phyloP scores from a whole-genome alignment of 2,888 invertebrate genomes.

The Troglohyphantes excavatus region DNA sequence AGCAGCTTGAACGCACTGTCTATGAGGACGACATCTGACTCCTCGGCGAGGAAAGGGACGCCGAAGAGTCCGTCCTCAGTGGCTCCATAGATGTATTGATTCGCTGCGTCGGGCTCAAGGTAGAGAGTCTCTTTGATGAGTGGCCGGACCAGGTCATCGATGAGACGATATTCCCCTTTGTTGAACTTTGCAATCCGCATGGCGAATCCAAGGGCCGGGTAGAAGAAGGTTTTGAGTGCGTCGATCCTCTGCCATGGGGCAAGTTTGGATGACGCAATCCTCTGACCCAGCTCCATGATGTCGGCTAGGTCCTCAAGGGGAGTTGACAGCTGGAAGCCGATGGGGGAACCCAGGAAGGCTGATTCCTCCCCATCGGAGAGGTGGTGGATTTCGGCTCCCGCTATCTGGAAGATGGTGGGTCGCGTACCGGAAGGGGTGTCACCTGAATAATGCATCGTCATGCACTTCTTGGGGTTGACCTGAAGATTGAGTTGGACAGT shows the following conservation, averaged over 20 bases:
- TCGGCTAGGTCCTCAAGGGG: neutral
- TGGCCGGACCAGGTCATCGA: neutral
- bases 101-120: neutral
- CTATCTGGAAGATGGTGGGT: neutral
- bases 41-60: neutral
- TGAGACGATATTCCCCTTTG: neutral
- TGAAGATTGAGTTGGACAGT: neutral
- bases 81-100: neutral
- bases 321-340: neutral
- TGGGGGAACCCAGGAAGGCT: neutral
- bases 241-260: neutral
- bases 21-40: neutral
- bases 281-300: neutral
- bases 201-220: neutral
- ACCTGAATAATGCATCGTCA: neutral
- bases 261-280: neutral
- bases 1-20: neutral
- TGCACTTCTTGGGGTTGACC: neutral
- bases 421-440: accelerated
- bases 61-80: neutral
- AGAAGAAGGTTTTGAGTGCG: neutral
- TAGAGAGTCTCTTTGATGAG: neutral
- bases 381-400: too few relatives aligned
- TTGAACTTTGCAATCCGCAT: neutral
- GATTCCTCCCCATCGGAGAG: neutral